phyloP scores from a whole-genome alignment of 1,140 invertebrate genomes.

The Cydia fagiglandana region DNA sequence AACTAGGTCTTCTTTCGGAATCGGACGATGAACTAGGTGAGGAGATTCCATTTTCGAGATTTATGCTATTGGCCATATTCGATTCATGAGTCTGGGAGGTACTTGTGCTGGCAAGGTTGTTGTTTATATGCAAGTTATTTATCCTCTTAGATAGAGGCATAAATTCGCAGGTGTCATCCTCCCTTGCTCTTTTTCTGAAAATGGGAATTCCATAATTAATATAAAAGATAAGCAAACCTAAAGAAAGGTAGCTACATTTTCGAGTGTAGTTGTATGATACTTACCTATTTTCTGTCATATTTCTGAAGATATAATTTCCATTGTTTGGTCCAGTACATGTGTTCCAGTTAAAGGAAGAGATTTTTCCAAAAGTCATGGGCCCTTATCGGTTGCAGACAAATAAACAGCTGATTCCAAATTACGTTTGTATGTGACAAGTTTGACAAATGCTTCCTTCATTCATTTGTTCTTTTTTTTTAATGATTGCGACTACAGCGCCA shows the following conservation, averaged over 20 bases:
- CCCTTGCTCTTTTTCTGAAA: constrained; percentile 83
- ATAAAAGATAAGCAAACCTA: constrained; percentile 21
- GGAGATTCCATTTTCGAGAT: constrained; percentile 56
- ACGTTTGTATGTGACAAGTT: constrained; percentile 9
- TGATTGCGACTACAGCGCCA: not conserved
- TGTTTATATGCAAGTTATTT: constrained; percentile 88
- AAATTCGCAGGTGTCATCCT: constrained; percentile 86
- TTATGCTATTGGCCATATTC: constrained; percentile 63
- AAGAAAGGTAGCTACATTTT: constrained; percentile 33
- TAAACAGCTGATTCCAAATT: constrained; percentile 24
- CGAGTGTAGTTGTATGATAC: constrained; percentile 34
- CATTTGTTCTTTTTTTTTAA: not conserved
- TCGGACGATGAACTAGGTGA: constrained; percentile 59
- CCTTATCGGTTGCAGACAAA: not conserved
- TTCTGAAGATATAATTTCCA: constrained; percentile 61
- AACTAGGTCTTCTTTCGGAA: constrained; percentile 66
- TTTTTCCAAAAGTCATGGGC: constrained; percentile 67
- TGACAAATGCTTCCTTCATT: constrained; percentile 6
- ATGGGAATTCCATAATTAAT: constrained; percentile 34
- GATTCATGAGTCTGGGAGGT: constrained; percentile 55
- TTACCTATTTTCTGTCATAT: constrained; percentile 75
- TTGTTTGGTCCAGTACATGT: constrained; percentile 53
- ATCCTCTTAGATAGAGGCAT: constrained; percentile 88
- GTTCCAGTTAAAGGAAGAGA: constrained; percentile 51
- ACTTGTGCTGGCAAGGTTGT: constrained; percentile 57